Evolutionary conservation across 2,797 vertebrate genomes (phyloP).

Genomic region (Myotis vivesi): DNA sequence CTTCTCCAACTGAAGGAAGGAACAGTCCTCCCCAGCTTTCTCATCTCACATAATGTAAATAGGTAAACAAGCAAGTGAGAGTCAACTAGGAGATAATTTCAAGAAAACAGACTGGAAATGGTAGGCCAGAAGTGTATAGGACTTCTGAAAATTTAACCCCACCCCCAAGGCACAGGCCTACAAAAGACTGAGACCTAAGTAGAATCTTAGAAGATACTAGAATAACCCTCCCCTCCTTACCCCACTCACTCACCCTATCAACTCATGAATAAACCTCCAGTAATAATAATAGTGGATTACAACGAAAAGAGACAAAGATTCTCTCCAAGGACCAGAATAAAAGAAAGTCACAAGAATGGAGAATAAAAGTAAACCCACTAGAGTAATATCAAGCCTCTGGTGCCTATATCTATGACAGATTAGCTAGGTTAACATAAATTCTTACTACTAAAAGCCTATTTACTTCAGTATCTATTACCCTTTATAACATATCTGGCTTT

Average conservation of each 20-base stretch:
- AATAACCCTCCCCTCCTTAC: neutral
- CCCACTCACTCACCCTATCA: neutral
- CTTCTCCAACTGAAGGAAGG: neutral
- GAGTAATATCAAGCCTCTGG: neutral
- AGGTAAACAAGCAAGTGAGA: neutral
- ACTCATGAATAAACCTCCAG: neutral
- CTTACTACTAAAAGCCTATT: neutral
- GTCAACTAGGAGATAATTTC: neutral
- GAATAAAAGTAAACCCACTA: no score
- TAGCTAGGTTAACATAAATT: neutral
- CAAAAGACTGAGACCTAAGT: neutral
- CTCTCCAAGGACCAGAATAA: neutral
- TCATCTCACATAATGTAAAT: neutral
- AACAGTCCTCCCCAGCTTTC: neutral
- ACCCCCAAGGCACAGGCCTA: accelerated
- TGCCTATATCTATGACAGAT: no score
- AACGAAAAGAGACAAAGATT: neutral
- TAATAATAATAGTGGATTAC: neutral
- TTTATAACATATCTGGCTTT: neutral
- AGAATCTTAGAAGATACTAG: neutral
- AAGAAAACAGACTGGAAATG: neutral
- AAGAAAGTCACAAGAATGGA: neutral
- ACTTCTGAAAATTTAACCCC: neutral
- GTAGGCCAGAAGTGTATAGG: neutral
- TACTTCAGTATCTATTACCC: neutral